A percentile compares a stretch with the other conserved stretches of the same genome.
These are phyloP conservation scores for Neria commutata DNA, from an alignment of 2,888 invertebrate species.

Conservation along the genomic window DNA sequence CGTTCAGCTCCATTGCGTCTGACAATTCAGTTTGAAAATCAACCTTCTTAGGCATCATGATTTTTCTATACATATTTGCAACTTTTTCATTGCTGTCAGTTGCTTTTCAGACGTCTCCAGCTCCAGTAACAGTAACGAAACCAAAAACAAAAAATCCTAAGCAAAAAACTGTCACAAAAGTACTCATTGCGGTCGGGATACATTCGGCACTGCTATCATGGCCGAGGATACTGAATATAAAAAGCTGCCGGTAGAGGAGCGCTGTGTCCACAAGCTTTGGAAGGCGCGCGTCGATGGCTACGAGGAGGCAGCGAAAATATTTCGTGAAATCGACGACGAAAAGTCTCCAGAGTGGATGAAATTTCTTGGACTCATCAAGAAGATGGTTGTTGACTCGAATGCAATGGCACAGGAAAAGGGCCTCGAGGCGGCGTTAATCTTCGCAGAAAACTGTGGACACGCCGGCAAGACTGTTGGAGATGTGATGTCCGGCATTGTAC, in stretches of 20 bases:
- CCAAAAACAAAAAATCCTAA: neutral
- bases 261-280: slow-evolving; percentile 94
- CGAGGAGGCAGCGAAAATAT: slow-evolving; percentile 89
- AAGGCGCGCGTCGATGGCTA: slow-evolving; percentile 94
- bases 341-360: slow-evolving; percentile 94
- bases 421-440: slow-evolving; percentile 87
- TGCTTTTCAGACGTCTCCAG: slow-evolving; percentile 16
- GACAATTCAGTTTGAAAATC: no score
- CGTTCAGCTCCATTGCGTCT: neutral
- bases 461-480: slow-evolving; percentile 90
- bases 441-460: slow-evolving; percentile 86
- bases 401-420: slow-evolving; percentile 96
- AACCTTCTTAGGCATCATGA: no score
- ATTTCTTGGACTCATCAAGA: slow-evolving; percentile 88
- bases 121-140: neutral
- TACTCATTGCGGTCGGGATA: neutral
- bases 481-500: slow-evolving; percentile 85
- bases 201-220: slow-evolving; percentile 62
- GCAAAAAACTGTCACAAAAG: no score
- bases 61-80: neutral
- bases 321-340: slow-evolving; percentile 87
- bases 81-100: slow-evolving; percentile 15
- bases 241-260: slow-evolving; percentile 86
- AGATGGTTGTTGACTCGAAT: slow-evolving; percentile 94
- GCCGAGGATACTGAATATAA: slow-evolving; percentile 87